These are phyloP conservation scores for Penaeus indicus DNA, from an alignment of 1,140 invertebrate species.

Conservation along the genomic window DNA sequence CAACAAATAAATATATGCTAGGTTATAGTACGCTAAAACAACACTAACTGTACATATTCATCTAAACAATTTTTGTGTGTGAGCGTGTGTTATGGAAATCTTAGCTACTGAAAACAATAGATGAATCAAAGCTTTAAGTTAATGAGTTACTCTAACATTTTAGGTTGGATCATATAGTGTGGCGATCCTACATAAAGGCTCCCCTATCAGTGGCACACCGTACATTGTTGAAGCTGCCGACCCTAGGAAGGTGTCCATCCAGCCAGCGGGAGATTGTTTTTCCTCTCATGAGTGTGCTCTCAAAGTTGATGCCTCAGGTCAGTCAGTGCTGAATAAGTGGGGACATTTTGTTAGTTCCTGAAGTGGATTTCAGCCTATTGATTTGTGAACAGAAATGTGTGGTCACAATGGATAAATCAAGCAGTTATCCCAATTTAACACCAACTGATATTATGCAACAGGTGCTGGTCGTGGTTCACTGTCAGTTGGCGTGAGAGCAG, in stretches of 20 bases:
- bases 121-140: too few species aligned
- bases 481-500: constrained; percentile 82
- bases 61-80: too few species aligned
- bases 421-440: background rate
- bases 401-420: too few species aligned
- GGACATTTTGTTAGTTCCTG: background rate
- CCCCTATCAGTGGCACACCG: constrained; percentile 75
- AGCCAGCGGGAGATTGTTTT: constrained; percentile 82
- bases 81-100: too few species aligned
- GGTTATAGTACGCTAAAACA: too few species aligned
- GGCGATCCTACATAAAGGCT: constrained; percentile 73
- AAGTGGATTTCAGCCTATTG: background rate
- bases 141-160: background rate
- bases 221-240: constrained; percentile 88
- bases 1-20: too few species aligned
- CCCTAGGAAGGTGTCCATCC: constrained; percentile 84
- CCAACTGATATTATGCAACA: constrained; percentile 78
- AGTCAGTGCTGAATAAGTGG: background rate
- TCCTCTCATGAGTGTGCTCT: constrained; percentile 80
- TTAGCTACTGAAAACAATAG: too few species aligned
- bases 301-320: constrained; percentile 66
- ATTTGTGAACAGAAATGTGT: background rate
- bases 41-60: too few species aligned
- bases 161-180: constrained; percentile 78
- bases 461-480: constrained; percentile 86